Percentiles rank a stretch among this genome's conserved stretches.
Conservation (phyloP, 1,140 invertebrate species). For the Chelonus insularis region DNA sequence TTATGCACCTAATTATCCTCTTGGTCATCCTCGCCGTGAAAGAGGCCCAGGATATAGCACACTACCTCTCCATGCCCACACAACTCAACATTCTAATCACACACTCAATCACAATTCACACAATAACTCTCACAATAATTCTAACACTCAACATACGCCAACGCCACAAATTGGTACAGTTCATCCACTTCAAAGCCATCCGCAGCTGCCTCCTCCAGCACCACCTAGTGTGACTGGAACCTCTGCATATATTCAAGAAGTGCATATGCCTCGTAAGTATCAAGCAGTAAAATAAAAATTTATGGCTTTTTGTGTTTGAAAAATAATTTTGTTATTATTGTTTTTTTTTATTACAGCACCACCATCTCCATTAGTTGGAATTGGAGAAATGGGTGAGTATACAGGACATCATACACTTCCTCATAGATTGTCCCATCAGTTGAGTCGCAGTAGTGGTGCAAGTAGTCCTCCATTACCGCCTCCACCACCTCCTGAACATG, state of each 20-base stretch:
- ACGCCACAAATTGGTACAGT: slow-evolving; percentile 66
- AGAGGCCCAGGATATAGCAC: slow-evolving; percentile 85
- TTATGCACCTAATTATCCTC: slow-evolving; percentile 91
- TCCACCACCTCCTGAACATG: slow-evolving; percentile 77
- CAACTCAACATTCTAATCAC: slow-evolving; percentile 43
- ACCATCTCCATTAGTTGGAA: slow-evolving; percentile 74
- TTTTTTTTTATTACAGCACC: slow-evolving; percentile 69
- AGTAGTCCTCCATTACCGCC: slow-evolving; percentile 79
- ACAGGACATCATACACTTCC: slow-evolving; percentile 63
- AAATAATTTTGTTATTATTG: background rate
- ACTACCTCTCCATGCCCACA: slow-evolving; percentile 65
- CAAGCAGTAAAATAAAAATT: too few relatives aligned
- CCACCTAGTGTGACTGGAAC: slow-evolving; percentile 54
- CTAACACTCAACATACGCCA: slow-evolving; percentile 52
- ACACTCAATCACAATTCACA: slow-evolving; percentile 50
- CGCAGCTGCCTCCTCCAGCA: slow-evolving; percentile 68
- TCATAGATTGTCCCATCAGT: slow-evolving; percentile 63
- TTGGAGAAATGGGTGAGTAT: slow-evolving; percentile 58
- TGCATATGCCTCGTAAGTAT: slow-evolving; percentile 79
- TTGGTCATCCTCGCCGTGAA: slow-evolving; percentile 75
- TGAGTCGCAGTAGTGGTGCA: slow-evolving; percentile 63
- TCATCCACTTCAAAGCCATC: slow-evolving; percentile 64
- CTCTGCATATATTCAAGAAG: slow-evolving; percentile 62
- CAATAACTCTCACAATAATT: slow-evolving; percentile 33
- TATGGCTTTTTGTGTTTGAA: slow-evolving; percentile 17